phyloP scores from a whole-genome alignment of 2,797 vertebrate genomes.

The Erpetoichthys calabaricus region DNA sequence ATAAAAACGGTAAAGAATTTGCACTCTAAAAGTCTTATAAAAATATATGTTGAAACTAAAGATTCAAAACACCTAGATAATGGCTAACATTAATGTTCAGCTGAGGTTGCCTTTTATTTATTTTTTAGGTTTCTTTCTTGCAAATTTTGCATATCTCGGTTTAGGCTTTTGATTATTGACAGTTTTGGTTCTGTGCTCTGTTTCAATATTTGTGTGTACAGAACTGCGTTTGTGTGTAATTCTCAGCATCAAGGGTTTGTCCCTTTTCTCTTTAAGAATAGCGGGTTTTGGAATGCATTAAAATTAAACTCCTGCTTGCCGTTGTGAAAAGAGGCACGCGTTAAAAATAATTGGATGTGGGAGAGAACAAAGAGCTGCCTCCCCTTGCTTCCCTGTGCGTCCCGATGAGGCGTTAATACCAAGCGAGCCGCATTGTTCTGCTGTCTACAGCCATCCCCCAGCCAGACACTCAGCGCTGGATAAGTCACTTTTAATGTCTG shows the following conservation, averaged over 20 bases:
- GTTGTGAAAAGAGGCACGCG: slow-evolving; percentile 68
- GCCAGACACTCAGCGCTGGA: slow-evolving; percentile 81
- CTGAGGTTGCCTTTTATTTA: too few species aligned
- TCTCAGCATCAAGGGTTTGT: slow-evolving; percentile 30
- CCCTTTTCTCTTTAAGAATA: slow-evolving; percentile 43
- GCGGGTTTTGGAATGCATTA: slow-evolving; percentile 55
- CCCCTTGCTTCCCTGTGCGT: slow-evolving; percentile 50
- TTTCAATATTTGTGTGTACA: slow-evolving; percentile 15
- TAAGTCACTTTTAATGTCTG: slow-evolving; percentile 87
- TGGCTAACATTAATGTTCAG: too few species aligned
- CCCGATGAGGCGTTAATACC: slow-evolving; percentile 64
- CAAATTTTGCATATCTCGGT: too few species aligned
- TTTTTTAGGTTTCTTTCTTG: too few species aligned
- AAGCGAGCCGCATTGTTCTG: slow-evolving; percentile 73
- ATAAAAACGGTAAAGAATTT: too few species aligned
- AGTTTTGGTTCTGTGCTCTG: not conserved
- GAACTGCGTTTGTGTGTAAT: slow-evolving; percentile 36
- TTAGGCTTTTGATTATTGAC: not conserved
- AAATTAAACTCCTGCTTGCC: slow-evolving; percentile 71
- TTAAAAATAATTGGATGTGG: slow-evolving; percentile 78
- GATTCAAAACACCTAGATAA: too few species aligned
- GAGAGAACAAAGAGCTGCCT: slow-evolving; percentile 81
- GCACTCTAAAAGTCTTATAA: too few species aligned
- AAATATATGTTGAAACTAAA: too few species aligned
- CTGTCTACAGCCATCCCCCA: slow-evolving; percentile 82